phyloP scores from a whole-genome alignment of 2,797 vertebrate species.

The Tokudaia tokunoshimensis region DNA sequence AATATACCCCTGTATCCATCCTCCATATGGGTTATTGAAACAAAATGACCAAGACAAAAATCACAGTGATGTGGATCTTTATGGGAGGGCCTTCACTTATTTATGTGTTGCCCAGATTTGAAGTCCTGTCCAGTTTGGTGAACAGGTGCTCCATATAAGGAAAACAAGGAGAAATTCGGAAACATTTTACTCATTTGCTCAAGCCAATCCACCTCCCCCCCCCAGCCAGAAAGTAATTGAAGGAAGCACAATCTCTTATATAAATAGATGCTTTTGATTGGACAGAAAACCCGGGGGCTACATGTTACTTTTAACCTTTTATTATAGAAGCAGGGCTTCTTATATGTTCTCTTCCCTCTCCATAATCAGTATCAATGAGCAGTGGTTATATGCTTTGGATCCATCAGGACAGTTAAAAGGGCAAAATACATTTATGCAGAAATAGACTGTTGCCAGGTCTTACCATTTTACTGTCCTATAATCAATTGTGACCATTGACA shows the following conservation, averaged over 20 bases:
- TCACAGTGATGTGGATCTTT: not conserved
- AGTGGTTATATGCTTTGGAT: not conserved
- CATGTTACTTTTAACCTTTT: not conserved
- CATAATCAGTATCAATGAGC: not conserved
- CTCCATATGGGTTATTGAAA: not conserved
- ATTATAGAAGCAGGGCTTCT: slow-evolving; percentile 1
- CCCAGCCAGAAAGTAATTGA: not conserved
- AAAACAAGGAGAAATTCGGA: slow-evolving; percentile 35
- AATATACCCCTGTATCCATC: slow-evolving; percentile 3
- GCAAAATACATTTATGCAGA: not conserved
- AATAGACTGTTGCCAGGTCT: not conserved
- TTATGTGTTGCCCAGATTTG: slow-evolving; percentile 4
- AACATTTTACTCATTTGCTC: slow-evolving; percentile 49
- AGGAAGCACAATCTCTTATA: slow-evolving; percentile 22
- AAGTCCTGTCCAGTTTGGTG: slow-evolving; percentile 63
- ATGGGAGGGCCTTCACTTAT: not conserved
- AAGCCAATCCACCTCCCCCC: not conserved
- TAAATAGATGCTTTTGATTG: slow-evolving; percentile 41
- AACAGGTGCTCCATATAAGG: slow-evolving; percentile 64
- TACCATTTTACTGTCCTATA: not conserved
- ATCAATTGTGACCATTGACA: not conserved
- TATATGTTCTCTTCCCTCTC: not conserved
- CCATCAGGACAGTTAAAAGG: not conserved
- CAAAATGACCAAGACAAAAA: not conserved
- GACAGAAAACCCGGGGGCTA: not conserved